Evolutionary conservation across 2,113 vertebrate species (phyloP), one percentile per base, ranked within the genome.

Genomic region (Oncorhynchus tshawytscha): DNA sequence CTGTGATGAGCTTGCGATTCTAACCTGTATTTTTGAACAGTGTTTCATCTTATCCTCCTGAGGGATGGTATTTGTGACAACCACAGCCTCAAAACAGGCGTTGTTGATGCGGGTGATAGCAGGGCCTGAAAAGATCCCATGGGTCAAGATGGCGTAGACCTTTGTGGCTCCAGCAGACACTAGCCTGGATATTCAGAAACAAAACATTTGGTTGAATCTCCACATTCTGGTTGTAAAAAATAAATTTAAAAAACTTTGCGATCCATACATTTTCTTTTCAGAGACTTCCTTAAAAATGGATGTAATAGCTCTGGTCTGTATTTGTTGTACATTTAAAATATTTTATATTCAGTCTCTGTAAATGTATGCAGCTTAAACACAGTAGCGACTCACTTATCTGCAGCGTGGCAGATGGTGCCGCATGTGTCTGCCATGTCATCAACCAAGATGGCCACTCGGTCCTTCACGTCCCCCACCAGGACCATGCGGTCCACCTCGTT

Each of bases 341-440:
- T 34, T 7, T 1, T 11, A 4, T 11, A 13, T 51, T 51, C 49
- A 9, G 3, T 31, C 18, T 59, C 16, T 70, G 20, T 15, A 67
- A 45, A 9, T 18, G 24, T 15, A 51, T 22, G 15, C 13, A 60
- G 57, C n/a, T 60, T 20, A 20, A 60, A 60, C 31, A 60, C 15
- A 49, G 64, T 60, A 34, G 6, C 6, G 25, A 4, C 95, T 94
- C 84, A 96, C 95, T 94, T 96, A 87, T 96, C 95, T 9, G 95
- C 95, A 22, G 95, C 95, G 0, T 95, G 94, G 82, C 95, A 96
- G 83, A 96, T 93, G 18, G 95, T 96, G 34, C 95, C 95, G 70
- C 95, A 96, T 0, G 95, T 96, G 70, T 96, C 95, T n/a, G 95
- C 95, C 95, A 96, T 96, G 59, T 96, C 95, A 75, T 96, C 95